phyloP scores from a whole-genome alignment of 2,113 vertebrate species.

The Hepsetus odoe region DNA sequence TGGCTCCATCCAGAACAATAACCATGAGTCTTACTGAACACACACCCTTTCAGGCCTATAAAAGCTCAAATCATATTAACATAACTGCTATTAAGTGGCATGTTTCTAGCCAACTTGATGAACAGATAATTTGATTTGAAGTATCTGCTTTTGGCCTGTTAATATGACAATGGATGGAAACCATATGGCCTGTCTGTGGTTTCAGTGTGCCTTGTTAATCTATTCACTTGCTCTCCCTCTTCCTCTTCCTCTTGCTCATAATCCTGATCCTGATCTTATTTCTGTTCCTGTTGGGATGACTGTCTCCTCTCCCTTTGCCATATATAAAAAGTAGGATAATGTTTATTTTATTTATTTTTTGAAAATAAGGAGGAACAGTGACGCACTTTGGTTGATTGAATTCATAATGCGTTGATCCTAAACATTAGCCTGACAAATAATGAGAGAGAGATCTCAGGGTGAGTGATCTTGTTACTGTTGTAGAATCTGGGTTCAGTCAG shows the following conservation, averaged over 20 bases:
- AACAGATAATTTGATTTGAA: not conserved
- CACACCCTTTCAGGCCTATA: not conserved
- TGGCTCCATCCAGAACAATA: not conserved
- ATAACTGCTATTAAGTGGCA: not conserved
- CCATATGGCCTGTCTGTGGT: not conserved
- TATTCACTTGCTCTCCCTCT: not conserved
- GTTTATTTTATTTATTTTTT: no score
- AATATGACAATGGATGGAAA: not conserved
- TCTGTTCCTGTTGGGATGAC: not conserved
- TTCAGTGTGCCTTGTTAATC: not conserved
- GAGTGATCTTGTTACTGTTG: not conserved
- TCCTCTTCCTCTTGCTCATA: not conserved
- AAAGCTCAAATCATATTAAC: not conserved
- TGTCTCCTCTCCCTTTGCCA: not conserved
- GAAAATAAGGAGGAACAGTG: no score
- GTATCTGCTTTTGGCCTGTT: slow-evolving; percentile 8
- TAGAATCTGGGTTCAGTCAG: not conserved
- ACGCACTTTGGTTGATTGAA: no score
- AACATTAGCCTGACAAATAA: not conserved
- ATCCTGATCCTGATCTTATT: not conserved
- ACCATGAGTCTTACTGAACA: not conserved
- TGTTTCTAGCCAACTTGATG: not conserved
- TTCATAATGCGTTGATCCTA: not conserved
- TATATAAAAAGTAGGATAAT: no score
- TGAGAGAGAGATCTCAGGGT: not conserved